Evolutionary conservation across 53 echinoderm and acorn worm species (phyloP), one percentile per base, ranked within the genome.

Genomic region (Astropecten irregularis): DNA sequence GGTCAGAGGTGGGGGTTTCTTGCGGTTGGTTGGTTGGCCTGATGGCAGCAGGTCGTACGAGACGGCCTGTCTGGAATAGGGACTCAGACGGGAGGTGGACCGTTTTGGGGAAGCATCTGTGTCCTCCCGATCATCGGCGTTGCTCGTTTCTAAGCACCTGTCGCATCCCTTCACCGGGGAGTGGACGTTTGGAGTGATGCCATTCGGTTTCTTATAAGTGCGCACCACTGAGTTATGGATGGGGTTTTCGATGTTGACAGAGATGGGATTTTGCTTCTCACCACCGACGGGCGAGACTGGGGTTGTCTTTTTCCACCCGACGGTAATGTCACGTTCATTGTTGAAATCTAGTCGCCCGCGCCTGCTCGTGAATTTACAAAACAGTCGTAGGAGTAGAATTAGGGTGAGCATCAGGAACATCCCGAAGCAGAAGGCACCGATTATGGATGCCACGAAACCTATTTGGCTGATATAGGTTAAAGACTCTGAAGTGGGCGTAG

Each of bases 131-230:
- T 62, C 3, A 1, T 61, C 61, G n/a, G 48, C 21, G 60, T 40
- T 79, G 60, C 46, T 14, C 26, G 34, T 14, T 40, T 50, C 39
- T 39, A 57, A 20, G 20, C 40, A 62, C 15, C 61, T 48, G 26
- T 47, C 33, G 33, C 71, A 50, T 16, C 26, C 50, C 10, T 34
- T 32, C 19, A 19, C 19, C n/a, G 34, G 8, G 2, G 50, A 5
- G 49, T 31, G 60, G 40, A 47, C 62, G 50, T 61, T 79, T 30
- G 79, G 56, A 9, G 30, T 14, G 29, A 30, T 29, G 16, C 59
- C 77, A 21, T 59, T 77, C 8, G 79, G 79, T 48, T 62, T 79
- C 61, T 33, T 60, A 31, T 61, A 79, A 19, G 79, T 79, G 44
- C 22, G 79, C 1, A 79, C 61, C 9, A 39, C 22, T 6, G 57